Conservation (phyloP, 2,797 vertebrate species). For the Amblyopsis hoosieri region DNA sequence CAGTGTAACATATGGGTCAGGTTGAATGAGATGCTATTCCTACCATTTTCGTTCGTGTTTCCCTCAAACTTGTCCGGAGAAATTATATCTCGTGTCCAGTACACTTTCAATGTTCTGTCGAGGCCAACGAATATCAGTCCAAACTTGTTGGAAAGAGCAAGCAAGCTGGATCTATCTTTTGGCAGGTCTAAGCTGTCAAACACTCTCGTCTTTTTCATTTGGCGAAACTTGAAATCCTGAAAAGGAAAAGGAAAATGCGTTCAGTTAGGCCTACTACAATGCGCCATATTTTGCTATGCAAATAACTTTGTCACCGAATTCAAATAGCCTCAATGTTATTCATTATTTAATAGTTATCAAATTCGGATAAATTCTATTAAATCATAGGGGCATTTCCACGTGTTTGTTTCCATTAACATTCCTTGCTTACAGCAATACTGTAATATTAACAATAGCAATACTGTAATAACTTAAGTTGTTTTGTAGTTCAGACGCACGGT, state of each 20-base stretch:
- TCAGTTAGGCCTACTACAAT: not conserved
- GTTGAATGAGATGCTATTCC: not conserved
- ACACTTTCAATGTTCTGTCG: constrained; percentile 83
- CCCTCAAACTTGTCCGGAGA: constrained; percentile 83
- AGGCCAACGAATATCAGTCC: constrained; percentile 88
- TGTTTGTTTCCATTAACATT: too few species aligned
- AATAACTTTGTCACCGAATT: not conserved
- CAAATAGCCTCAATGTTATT: too few species aligned
- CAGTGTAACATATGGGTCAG: too few species aligned
- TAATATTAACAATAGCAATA: too few species aligned
- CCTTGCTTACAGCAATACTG: too few species aligned
- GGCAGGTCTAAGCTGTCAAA: constrained; percentile 86
- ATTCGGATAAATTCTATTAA: too few species aligned
- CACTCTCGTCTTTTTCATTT: constrained; percentile 90
- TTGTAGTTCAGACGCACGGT: too few species aligned
- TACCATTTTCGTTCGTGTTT: constrained; percentile 88
- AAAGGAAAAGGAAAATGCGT: not conserved
- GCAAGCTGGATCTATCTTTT: constrained; percentile 87
- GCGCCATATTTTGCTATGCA: too few species aligned
- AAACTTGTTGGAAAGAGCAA: constrained; percentile 88
- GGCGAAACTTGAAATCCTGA: constrained; percentile 95
- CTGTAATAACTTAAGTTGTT: too few species aligned
- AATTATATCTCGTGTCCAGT: constrained; percentile 82
- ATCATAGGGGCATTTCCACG: too few species aligned
- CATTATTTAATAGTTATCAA: too few species aligned